Evolutionary conservation across 2,797 vertebrate species (phyloP).

Genomic region (Erpetoichthys calabaricus): DNA sequence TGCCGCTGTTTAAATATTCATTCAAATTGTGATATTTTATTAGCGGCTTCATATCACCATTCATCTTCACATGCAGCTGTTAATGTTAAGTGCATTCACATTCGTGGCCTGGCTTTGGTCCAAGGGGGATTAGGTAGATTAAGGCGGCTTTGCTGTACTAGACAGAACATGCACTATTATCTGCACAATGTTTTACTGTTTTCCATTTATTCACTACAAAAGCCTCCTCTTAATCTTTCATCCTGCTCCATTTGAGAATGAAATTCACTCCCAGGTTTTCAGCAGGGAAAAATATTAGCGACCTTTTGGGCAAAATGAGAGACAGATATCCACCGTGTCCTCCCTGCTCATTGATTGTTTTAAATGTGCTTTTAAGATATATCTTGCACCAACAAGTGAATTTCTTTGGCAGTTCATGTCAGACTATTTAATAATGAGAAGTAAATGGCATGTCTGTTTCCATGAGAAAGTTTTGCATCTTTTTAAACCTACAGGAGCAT

Average conservation of each 20-base stretch:
- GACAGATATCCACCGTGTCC: no score
- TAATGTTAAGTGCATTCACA: conserved; percentile 2
- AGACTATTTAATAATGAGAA: no score
- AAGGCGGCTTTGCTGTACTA: conserved; percentile 11
- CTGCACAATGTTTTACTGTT: conserved; percentile 9
- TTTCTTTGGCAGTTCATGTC: no score
- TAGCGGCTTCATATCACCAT: background rate
- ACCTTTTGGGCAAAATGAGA: no score
- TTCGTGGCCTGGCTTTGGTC: conserved; percentile 3
- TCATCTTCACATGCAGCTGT: conserved; percentile 12
- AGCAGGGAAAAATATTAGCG: background rate
- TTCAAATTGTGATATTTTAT: conserved; percentile 1
- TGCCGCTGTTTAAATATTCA: background rate
- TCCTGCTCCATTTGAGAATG: background rate
- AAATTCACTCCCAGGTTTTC: conserved; percentile 4
- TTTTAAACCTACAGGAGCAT: no score
- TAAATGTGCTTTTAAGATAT: no score
- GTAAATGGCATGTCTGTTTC: no score
- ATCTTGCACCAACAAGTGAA: no score
- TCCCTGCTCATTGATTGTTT: no score
- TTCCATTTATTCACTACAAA: conserved; percentile 11
- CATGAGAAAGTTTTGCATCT: no score
- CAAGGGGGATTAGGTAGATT: conserved; percentile 13
- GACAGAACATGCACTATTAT: conserved; percentile 9
- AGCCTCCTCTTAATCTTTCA: conserved; percentile 3